Base-by-base conservation (phyloP, 2,797 vertebrate genomes). In the Coregonus suidteri region DNA sequence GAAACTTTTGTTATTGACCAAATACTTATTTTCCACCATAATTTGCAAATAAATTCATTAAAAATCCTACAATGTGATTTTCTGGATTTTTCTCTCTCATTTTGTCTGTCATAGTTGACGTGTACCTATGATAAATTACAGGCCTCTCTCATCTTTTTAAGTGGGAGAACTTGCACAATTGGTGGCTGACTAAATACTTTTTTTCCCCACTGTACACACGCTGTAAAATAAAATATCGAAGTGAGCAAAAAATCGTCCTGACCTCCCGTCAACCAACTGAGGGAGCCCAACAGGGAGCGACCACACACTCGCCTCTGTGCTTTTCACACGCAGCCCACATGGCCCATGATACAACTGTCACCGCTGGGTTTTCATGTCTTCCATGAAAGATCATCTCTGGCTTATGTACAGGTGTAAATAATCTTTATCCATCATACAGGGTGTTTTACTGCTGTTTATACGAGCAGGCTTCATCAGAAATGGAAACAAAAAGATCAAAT, bases 241-340 rank as follows among this genome's bases (percentile, higher is more conserved):
- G 87, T 73, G 53, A 79, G 81, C 73, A 81, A 81, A 87, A 85
- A 79, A 85, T 83, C 31, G 41, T 62, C 83, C 41, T 77, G 76
- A 70, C 25, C 78, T 71, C 7, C 51, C n/a, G 3, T 5, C 4
- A 25, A 77, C 52, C 66, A 35, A n/a, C 20, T 16, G 30, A 30
- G 56, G 34, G 51, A 18, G n/a, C 70, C 47, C 71, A 6, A 13
- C 1, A 4, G 37, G 15, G 16, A 25, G 35, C 37, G 18, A 9
- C 37, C 54, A 34, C 34, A n/a, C 20, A 16, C 5, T 31, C 35
- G 15, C 16, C 20, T 35, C 9, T 6, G 11, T 13, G 6, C 68
- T 56, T 73, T 75, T 78, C 71, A 74, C 18, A 18, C 14, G 59
- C 65, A 20, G n/a, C 67, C 15, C 35, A 18, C 37, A 18, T 62